Percentiles rank a stretch among this genome's conserved stretches.
These are phyloP conservation scores for Heliangelus exortis DNA, from an alignment of 2,797 vertebrate genomes.

Conservation along the genomic window DNA sequence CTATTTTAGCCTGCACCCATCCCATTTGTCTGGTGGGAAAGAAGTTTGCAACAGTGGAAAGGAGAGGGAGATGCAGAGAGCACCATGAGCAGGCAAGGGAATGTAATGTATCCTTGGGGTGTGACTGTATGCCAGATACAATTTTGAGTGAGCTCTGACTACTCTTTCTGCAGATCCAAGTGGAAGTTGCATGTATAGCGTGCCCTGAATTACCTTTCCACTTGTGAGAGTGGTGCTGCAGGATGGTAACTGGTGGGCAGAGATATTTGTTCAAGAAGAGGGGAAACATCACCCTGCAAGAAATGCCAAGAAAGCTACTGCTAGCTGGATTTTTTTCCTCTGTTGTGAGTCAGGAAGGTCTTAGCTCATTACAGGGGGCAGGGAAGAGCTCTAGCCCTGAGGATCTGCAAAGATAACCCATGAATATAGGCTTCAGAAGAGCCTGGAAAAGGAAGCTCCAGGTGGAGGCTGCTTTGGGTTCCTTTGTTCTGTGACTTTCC, in stretches of 20 bases:
- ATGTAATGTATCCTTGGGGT: background rate
- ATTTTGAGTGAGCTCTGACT: background rate
- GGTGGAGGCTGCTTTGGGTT: background rate
- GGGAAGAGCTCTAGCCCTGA: background rate
- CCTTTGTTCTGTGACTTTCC: background rate
- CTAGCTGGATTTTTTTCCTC: background rate
- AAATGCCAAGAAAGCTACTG: background rate
- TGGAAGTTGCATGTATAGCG: background rate
- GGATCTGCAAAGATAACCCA: background rate
- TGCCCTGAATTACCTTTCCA: background rate
- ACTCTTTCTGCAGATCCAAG: background rate
- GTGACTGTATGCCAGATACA: background rate
- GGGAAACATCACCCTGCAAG: background rate
- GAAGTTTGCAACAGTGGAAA: background rate
- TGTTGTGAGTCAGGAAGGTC: accelerated
- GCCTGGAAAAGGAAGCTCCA: background rate
- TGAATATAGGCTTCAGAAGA: background rate
- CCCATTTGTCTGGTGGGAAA: background rate
- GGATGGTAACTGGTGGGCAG: background rate
- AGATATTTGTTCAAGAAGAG: background rate
- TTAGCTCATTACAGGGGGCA: background rate
- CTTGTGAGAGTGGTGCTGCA: background rate
- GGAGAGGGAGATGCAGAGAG: background rate
- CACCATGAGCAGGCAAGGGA: accelerated
- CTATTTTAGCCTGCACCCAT: background rate